These are phyloP conservation scores for Stegodyphus mimosarum DNA, from an alignment of 1,140 invertebrate species.

Conservation along the genomic window DNA sequence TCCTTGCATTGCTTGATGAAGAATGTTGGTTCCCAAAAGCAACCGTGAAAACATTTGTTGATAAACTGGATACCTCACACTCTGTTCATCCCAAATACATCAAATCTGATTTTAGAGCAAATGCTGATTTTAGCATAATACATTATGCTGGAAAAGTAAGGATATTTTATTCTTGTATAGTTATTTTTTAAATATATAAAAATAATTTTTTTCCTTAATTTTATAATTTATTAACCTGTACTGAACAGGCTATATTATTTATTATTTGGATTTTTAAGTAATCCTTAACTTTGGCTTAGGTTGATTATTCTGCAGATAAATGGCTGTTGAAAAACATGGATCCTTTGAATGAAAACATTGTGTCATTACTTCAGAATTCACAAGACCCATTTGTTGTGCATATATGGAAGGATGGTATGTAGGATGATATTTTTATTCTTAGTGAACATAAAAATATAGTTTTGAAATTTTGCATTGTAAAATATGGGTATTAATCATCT, in stretches of 20 bases:
- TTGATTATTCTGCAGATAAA: conserved; percentile 96
- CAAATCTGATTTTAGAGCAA: conserved; percentile 96
- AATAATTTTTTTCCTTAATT: neutral
- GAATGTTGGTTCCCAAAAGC: conserved; percentile 99
- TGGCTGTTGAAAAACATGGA: conserved; percentile 99
- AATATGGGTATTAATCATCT: too few relatives aligned
- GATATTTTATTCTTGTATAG: neutral
- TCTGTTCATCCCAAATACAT: conserved; percentile 96
- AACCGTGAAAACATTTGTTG: conserved; percentile 98
- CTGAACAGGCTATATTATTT: neutral
- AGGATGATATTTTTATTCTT: neutral
- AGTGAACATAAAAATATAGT: too few relatives aligned
- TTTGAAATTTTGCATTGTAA: too few relatives aligned
- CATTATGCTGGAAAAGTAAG: conserved; percentile 97
- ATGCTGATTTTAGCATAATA: conserved; percentile 96
- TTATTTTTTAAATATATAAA: neutral
- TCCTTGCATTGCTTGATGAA: conserved; percentile 97
- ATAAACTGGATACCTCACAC: conserved; percentile 94
- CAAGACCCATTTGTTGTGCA: conserved; percentile 95
- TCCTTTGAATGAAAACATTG: conserved; percentile 99
- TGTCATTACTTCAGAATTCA: conserved; percentile 92
- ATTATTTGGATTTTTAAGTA: neutral
- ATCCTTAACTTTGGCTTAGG: conserved; percentile 66
- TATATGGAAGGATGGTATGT: conserved; percentile 96
- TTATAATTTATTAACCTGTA: neutral